Percentiles rank a stretch among this genome's conserved stretches.
phyloP scores from a whole-genome alignment of 2,797 vertebrate species.

The Agapornis canus region DNA sequence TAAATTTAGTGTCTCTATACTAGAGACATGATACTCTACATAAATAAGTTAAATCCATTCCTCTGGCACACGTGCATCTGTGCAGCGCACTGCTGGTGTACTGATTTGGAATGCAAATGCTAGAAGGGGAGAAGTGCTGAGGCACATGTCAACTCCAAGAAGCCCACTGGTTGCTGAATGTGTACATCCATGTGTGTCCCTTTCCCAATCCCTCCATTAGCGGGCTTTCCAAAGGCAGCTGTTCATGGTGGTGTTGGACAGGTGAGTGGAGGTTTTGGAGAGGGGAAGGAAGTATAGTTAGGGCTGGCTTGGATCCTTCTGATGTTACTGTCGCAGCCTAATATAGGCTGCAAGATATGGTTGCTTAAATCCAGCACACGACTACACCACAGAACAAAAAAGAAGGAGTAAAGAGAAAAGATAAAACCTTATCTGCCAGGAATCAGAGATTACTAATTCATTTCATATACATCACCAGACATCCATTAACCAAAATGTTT shows the following conservation, averaged over 20 bases:
- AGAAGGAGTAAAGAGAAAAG: background rate
- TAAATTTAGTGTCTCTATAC: background rate
- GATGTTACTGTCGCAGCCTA: rapidly evolving
- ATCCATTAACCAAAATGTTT: background rate
- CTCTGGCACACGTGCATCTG: background rate
- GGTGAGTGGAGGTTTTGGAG: background rate
- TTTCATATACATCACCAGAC: background rate
- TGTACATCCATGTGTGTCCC: background rate
- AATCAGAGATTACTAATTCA: background rate
- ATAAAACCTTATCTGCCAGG: background rate
- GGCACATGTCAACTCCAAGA: background rate
- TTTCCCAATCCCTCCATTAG: background rate
- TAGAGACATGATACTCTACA: background rate
- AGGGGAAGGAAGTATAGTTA: background rate
- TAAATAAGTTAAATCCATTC: background rate
- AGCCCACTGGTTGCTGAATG: background rate
- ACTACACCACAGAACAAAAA: background rate
- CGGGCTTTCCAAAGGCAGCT: background rate
- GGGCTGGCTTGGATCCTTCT: background rate
- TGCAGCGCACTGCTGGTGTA: background rate
- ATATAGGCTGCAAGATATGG: background rate
- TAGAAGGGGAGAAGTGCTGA: background rate
- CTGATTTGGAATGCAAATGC: background rate
- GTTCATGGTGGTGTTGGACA: background rate
- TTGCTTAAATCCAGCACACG: background rate